Conservation (phyloP, 92 coral and sea anemone genomes). For the Metridium senile region DNA sequence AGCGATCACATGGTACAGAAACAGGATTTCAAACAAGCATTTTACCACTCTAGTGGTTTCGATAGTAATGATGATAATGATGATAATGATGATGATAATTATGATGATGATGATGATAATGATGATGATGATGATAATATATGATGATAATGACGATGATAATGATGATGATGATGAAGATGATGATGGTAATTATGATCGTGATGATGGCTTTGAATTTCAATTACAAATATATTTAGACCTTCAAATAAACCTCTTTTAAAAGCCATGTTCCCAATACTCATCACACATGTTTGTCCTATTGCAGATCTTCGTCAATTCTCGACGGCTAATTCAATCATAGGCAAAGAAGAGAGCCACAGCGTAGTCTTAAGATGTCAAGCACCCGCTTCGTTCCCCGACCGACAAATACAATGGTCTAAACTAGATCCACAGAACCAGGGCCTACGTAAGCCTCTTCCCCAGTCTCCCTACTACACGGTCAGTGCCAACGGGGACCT, state of each 20-base stretch:
- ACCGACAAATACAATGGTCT: constrained; percentile 66
- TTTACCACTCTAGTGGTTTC: no score
- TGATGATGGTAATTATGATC: neutral
- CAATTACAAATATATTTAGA: no score
- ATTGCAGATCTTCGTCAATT: constrained; percentile 63
- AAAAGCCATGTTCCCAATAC: neutral
- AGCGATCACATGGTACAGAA: no score
- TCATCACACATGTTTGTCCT: neutral
- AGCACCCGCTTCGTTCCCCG: constrained; percentile 83
- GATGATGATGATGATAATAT: neutral
- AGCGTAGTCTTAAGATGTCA: constrained; percentile 44
- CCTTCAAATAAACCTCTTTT: no score
- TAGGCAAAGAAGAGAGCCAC: constrained; percentile 48
- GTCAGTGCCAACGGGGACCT: constrained; percentile 67
- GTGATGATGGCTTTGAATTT: constrained; percentile 2
- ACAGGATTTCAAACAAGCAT: no score
- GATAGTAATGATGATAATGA: neutral
- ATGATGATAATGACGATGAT: neutral
- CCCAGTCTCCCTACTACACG: constrained; percentile 56
- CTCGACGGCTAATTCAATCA: constrained; percentile 39
- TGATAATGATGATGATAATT: neutral
- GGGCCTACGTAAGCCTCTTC: constrained; percentile 33
- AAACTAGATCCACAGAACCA: constrained; percentile 53
- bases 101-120: neutral
- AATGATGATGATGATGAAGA: neutral